Conservation (phyloP, 1,140 invertebrate genomes). For the Listronotus oregonensis region DNA sequence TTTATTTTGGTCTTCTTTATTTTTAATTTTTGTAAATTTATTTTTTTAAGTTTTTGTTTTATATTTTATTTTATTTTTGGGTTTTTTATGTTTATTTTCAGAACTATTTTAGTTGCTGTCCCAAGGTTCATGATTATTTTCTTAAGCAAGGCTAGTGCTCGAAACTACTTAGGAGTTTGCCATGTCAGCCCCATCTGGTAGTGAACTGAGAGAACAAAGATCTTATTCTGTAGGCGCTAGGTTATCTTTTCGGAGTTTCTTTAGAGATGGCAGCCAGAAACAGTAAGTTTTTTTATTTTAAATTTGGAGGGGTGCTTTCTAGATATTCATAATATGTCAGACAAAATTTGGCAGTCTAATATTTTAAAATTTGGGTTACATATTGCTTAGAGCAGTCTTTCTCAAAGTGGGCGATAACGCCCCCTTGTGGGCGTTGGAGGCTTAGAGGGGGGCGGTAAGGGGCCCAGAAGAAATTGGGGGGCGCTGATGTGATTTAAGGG, state of each 20-base stretch:
- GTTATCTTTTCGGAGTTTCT: slow-evolving; percentile 49
- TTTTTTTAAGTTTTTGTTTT: neutral
- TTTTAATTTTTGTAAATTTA: slow-evolving; percentile 1
- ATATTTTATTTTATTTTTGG: slow-evolving; percentile 2
- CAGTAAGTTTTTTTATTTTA: slow-evolving; percentile 48
- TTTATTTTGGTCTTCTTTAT: neutral
- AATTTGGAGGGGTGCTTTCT: neutral
- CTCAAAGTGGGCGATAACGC: no score
- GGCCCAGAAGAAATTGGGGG: no score
- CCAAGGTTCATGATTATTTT: slow-evolving; percentile 25
- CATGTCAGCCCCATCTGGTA: slow-evolving; percentile 50
- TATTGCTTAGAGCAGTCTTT: no score
- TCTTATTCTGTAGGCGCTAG: slow-evolving; percentile 51
- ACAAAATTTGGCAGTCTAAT: no score
- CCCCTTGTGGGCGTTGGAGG: no score
- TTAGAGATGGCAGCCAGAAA: slow-evolving; percentile 48
- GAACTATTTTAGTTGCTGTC: slow-evolving; percentile 9
- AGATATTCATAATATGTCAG: no score
- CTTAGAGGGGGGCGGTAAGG: no score
- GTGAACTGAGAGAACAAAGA: slow-evolving; percentile 45
- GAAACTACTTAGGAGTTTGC: slow-evolving; percentile 3
- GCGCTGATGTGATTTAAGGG: no score
- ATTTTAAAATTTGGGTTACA: no score
- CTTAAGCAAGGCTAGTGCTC: neutral
- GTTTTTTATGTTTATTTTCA: slow-evolving; percentile 19